These are phyloP conservation scores for Sebastes schlegelii DNA, from an alignment of 2,113 vertebrate genomes.

Conservation along the genomic window DNA sequence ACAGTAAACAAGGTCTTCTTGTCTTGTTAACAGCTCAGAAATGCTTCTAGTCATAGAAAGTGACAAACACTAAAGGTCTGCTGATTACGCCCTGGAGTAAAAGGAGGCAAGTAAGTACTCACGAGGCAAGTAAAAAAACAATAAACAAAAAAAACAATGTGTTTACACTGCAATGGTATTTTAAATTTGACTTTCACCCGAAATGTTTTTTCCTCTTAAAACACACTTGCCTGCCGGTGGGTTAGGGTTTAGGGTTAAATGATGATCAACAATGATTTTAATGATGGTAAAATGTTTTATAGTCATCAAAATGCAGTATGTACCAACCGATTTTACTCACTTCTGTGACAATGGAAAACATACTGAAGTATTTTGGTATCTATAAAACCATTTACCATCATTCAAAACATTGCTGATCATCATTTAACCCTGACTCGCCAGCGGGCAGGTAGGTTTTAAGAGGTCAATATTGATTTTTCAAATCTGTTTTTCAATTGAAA, in stretches of 20 bases:
- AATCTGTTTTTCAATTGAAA: neutral
- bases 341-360: too few species aligned
- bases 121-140: neutral
- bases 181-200: neutral
- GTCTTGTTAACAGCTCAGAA: neutral
- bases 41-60: neutral
- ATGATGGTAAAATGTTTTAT: too few species aligned
- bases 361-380: too few species aligned
- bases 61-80: neutral
- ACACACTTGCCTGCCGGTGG: too few species aligned
- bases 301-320: too few species aligned
- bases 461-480: neutral
- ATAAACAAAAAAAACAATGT: neutral
- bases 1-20: constrained; percentile 5
- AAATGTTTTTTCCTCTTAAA: neutral
- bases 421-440: too few species aligned
- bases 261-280: too few species aligned
- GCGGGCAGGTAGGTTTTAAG: too few species aligned
- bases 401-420: too few species aligned
- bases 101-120: neutral
- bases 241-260: too few species aligned
- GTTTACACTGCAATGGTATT: neutral
- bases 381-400: too few species aligned
- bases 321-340: too few species aligned
- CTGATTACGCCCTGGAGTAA: neutral